phyloP scores from a whole-genome alignment of 1,140 invertebrate genomes.

The Lasaia peninsularis region DNA sequence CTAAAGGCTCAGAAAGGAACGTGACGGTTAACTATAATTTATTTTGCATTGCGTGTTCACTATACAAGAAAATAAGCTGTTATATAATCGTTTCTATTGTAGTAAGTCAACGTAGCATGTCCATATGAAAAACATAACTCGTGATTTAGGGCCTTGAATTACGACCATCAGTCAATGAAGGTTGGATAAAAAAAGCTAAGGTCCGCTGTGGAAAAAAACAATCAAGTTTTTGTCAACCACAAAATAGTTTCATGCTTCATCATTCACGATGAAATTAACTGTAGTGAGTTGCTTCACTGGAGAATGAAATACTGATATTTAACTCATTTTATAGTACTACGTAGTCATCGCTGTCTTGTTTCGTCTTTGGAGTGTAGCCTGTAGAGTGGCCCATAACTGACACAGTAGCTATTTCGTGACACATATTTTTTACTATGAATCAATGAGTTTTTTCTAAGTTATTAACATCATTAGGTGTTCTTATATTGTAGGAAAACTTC shows the following conservation, averaged over 20 bases:
- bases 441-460: no score
- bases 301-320: no score
- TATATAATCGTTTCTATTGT: constrained; percentile 25
- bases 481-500: no score
- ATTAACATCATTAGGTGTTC: no score
- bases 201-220: background rate
- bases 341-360: no score
- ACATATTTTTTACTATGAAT: no score
- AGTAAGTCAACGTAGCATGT: constrained; percentile 25
- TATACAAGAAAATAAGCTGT: constrained; percentile 20
- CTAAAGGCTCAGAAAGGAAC: background rate
- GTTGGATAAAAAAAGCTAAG: background rate
- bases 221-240: constrained; percentile 3
- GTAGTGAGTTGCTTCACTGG: no score
- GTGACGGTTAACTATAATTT: constrained; percentile 11
- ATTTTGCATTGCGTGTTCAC: constrained; percentile 17
- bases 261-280: background rate
- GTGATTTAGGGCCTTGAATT: constrained; percentile 24
- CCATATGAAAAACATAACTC: constrained; percentile 21
- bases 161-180: background rate
- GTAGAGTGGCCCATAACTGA: no score
- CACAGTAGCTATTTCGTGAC: no score
- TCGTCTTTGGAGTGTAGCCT: no score
- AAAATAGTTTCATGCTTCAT: constrained; percentile 4
- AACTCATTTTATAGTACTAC: no score